Evolutionary conservation across 2,888 invertebrate species (phyloP), one percentile per base, ranked within the genome.

Genomic region (Margaritifera margaritifera): DNA sequence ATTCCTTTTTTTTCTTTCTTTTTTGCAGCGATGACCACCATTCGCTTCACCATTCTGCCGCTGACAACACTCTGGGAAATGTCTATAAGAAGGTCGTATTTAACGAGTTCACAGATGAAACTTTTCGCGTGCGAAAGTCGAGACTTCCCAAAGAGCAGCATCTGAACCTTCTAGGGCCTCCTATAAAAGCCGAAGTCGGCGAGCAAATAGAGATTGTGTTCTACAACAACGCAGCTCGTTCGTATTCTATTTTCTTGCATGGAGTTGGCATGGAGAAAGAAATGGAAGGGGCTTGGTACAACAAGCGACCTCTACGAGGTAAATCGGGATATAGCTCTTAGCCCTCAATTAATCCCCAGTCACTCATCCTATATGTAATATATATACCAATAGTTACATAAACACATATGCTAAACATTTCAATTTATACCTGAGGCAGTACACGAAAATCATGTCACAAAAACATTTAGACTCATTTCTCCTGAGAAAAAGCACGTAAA

Each of bases 101-200:
- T 72, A 72, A 77, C 4, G 78, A 80, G 62, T 84, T 81, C 57
- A 74, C 75, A 11, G 83, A 82, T 55, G 59, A 60, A 50, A 55
- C 69, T n/a, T 84, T 78, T 68, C 71, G 55, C 59, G 61, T 60
- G 20, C 4, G 42, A 11, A 72, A 72, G 62, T 64, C 75, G 15
- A 72, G 79, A 22, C 73, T 71, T 15, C 24, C 66, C 2, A 68
- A 74, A 20, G 72, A 76, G n/a, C 70, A 75, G 25, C 81, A 83
- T 64, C 74, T 83, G 24, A 80, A 81, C 27, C 71, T 80, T 53
- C 71, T 83, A 27, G 83, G 83, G 20, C 83, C 83, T 6, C 75
- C 79, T 15, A 78, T 83, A 53, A 72, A 72, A 64, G 80, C 77
- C 18, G 80, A 81, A 60, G 79, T 80, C 15, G 83, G 81, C 1